Base-by-base conservation (phyloP, 2,888 invertebrate species). In the Cephalotes varians region DNA sequence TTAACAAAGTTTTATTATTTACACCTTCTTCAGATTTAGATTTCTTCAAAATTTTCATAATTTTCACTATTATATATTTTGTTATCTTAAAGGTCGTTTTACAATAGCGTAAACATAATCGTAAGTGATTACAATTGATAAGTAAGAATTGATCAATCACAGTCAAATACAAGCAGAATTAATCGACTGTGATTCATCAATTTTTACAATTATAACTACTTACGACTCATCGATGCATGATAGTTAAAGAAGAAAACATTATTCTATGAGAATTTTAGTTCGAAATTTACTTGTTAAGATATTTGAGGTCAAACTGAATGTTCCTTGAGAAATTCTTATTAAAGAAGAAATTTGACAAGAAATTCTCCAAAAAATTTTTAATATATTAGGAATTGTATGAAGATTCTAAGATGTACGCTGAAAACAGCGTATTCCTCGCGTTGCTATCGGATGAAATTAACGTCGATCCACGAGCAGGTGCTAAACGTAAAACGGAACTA, bases 371-470 rank as follows among this genome's bases (percentile, higher is more conserved):
- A 31, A 28, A 37, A 40, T 25, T 15, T 28, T n/a, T n/a, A n/a
- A n/a, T n/a, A n/a, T 51, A 64, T 54, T 28, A 5, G n/a, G 2
- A 9, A 76, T 44, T 28, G 21, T 49, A 18, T 47, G 18, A 7
- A 64, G 9, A 47, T 51, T 18, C 37, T 25, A 25, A 51, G 28
- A 21, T 37, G 6, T 15, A 73, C 21, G 25, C 7, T 34, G 62
- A 31, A n/a, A 51, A 15, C 47, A 25, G 15, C 25, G 10, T 71
- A 72, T 25, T 49, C 34, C 21, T 1, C 25, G 15, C 7, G 15
- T 40, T 72, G 25, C 37, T 49, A 49, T 64, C n/a, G n/a, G 28
- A 76, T 4, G 12, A 56, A 71, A 77, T 77, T 56, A 77, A 71
- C 21, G 18, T 69, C 18, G 21, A 28, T 64, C 37, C 12, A 15